phyloP scores from a whole-genome alignment of 2,888 invertebrate species.

The Aricia artaxerxes region DNA sequence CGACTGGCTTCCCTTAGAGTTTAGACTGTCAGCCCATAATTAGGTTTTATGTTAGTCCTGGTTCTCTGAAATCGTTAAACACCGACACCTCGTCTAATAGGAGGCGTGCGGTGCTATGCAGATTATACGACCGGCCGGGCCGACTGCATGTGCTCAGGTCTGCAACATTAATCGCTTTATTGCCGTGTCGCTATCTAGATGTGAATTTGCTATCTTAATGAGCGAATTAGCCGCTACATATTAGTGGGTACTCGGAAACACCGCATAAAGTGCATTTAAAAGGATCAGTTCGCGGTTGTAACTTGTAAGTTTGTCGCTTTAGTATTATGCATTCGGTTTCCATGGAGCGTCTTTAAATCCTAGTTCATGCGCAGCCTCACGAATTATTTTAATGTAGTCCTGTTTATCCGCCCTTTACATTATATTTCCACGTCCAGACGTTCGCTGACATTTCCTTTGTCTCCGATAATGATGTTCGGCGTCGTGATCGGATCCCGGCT shows the following conservation, averaged over 20 bases:
- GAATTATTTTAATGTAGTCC: conserved; percentile 1
- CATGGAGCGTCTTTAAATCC: background rate
- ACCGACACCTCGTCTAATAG: conserved; percentile 60
- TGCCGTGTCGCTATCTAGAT: conserved; percentile 17
- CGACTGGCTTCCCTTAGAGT: conserved; percentile 33
- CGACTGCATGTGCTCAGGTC: background rate
- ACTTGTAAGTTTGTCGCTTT: background rate
- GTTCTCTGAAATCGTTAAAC: conserved; percentile 57
- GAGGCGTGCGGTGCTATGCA: conserved; percentile 54
- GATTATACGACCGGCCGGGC: conserved; percentile 44
- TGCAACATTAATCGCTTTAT: conserved; percentile 26
- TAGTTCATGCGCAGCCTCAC: background rate
- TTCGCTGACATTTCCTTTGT: conserved; percentile 46
- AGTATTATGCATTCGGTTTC: background rate
- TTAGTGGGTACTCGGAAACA: background rate
- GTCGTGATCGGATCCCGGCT: conserved; percentile 64
- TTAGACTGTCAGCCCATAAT: conserved; percentile 35
- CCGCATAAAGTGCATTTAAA: background rate
- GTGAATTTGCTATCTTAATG: conserved; percentile 13
- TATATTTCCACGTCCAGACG: conserved; percentile 15
- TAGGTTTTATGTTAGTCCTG: conserved; percentile 25
- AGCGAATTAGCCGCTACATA: conserved; percentile 15
- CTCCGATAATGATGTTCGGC: conserved; percentile 50
- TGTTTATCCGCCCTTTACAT: conserved; percentile 18
- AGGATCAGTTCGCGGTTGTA: background rate